Evolutionary conservation across 1,140 invertebrate genomes (phyloP), one percentile per base, ranked within the genome.

Genomic region (Heliothis subflexa): DNA sequence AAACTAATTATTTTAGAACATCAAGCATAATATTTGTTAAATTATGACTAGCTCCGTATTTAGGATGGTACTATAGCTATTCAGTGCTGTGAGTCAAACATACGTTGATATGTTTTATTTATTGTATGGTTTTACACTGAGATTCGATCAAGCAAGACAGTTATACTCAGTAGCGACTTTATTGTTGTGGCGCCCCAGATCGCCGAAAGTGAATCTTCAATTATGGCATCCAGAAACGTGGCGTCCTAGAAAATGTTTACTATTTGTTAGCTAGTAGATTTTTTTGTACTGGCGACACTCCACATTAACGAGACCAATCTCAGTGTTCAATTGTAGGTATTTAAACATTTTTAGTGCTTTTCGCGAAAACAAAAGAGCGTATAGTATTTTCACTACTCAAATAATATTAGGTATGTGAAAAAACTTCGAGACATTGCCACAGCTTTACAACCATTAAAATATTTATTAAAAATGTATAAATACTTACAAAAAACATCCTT

Each of bases 61-160:
- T 70, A 59, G 16, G 72, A 49, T 74, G 25, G 28, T 40, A 40
- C 47, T 71, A 62, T 81, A 83, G 74, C 62, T 64, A 47, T 18
- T 82, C 50, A 74, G 85, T 81, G 55, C 72, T 28, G 21, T 61
- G 9, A 18, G 13, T 4, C 40, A 70, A 72, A 72, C 70, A 72
- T 72, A 54, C 16, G 9, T 33, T 72, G 70, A 72, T 72, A 72
- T 72, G 70, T 45, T 45, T 72, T 72, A 16, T 47, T 40, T 64
- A 12, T 13, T 66, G 54, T 55, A 18, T 16, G 62, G 45, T n/a
- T 66, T 40, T 66, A 66, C 16, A 18, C 40, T 18, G 40, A 47
- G 62, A 59, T 59, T 59, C 28, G 3, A 13, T 59, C 55, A 25
- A 57, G 54, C 25, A 33, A 40, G 33, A 40, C 21, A 25, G 21